Evolutionary conservation across 2,797 vertebrate species (phyloP), one percentile per base, ranked within the genome.

Genomic region (Hydrolagus colliei): DNA sequence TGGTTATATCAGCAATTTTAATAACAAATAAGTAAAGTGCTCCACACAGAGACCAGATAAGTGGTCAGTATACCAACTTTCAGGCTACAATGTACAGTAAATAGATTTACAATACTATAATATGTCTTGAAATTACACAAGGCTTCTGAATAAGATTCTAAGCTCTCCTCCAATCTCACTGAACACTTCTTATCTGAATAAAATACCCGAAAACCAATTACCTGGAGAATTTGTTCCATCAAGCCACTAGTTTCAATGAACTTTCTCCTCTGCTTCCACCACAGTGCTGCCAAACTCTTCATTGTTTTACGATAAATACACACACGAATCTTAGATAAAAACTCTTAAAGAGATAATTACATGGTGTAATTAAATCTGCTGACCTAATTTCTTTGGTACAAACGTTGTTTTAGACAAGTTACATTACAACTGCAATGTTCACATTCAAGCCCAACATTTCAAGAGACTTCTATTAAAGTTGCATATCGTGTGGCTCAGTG

Each of bases 401-500:
- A 68, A 20, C n/a, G 41, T 32, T 52, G 4, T 6, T 63, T 32
- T 9, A 52, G n/a, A 6, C 65, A 71, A 14, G 9, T 20, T 71
- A 32, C 79, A 84, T 71, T 71, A 32, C 12, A 84, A 84, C 79
- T 10, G 32, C 13, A 68, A 84, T 71, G 67, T 52, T 18, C 41
- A 71, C 67, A 84, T 35, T 14, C 27, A 41, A 82, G 13, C 68
- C 27, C 68, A 82, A 79, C 61, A 65, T 80, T 80, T 14, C 79
- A 65, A 32, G 65, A 68, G 18, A 27, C 79, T 84, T 16, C n/a
- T 71, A 67, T 35, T 84, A 71, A 84, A 84, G 41, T 84, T 68
- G 27, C 41, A 11, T 6, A 71, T 84, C 79, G 41, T 35, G 71
- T 84, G 79, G 79, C 41, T 84, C 79, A 84, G 65, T 35, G 79